These are phyloP conservation scores for Drosophila sucinea DNA, from an alignment of 1,140 invertebrate genomes.

Conservation along the genomic window DNA sequence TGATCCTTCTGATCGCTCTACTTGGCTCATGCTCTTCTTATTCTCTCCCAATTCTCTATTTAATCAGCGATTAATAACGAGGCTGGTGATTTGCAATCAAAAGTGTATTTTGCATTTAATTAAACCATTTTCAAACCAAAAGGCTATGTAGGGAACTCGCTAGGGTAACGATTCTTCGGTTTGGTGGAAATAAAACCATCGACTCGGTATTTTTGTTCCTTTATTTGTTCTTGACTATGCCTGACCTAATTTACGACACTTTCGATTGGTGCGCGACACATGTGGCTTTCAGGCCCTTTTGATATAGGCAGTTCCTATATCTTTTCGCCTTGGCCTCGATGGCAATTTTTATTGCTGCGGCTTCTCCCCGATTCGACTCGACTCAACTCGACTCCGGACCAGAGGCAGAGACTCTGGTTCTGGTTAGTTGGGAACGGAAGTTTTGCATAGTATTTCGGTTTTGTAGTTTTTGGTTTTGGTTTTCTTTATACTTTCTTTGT, in stretches of 20 bases:
- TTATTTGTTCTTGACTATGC: slow-evolving; percentile 10
- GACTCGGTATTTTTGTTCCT: slow-evolving; percentile 25
- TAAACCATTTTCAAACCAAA: too few relatives aligned
- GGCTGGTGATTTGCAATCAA: too few relatives aligned
- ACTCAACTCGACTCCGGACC: too few relatives aligned
- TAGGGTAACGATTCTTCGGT: not conserved
- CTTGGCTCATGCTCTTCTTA: too few relatives aligned
- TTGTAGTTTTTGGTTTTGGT: slow-evolving; percentile 34
- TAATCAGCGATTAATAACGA: too few relatives aligned
- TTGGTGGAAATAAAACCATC: not conserved
- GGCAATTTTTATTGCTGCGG: slow-evolving; percentile 72
- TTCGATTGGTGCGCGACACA: slow-evolving; percentile 71
- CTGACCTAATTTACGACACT: slow-evolving; percentile 78
- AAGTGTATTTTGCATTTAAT: too few relatives aligned
- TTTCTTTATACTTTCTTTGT: slow-evolving; percentile 32
- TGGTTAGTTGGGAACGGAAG: slow-evolving; percentile 31
- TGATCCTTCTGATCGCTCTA: too few relatives aligned
- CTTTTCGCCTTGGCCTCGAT: slow-evolving; percentile 38
- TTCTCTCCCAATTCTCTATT: too few relatives aligned
- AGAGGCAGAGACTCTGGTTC: slow-evolving; percentile 51
- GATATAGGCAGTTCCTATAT: slow-evolving; percentile 54
- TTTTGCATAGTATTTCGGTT: slow-evolving; percentile 68
- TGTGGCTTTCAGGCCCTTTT: slow-evolving; percentile 52
- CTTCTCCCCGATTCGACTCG: slow-evolving; percentile 31
- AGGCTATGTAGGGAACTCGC: too few relatives aligned